Conservation (phyloP, 1,140 invertebrate genomes). For the Hyposmocoma kahamanoa region DNA sequence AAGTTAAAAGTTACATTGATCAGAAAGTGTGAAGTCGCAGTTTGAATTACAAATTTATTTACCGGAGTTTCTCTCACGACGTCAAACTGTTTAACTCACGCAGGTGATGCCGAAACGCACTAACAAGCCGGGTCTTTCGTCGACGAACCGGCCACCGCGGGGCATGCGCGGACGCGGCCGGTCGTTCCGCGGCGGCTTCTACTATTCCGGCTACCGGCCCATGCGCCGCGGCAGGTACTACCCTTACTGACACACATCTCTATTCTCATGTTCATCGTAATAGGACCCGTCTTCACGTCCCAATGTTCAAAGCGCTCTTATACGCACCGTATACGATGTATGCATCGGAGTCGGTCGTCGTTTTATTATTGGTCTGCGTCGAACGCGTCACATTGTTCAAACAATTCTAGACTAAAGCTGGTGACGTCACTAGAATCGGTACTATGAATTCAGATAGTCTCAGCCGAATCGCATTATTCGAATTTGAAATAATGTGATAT, state of each 20-base stretch:
- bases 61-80: too few relatives aligned
- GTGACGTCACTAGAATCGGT: too few relatives aligned
- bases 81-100: too few relatives aligned
- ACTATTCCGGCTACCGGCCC: constrained; percentile 77
- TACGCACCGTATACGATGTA: not conserved
- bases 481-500: too few relatives aligned
- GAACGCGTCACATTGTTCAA: not conserved
- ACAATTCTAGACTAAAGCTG: too few relatives aligned
- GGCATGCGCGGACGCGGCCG: constrained; percentile 79
- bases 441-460: too few relatives aligned
- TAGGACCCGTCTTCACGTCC: too few relatives aligned
- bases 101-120: constrained; percentile 97
- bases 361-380: not conserved
- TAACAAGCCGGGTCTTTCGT: constrained; percentile 95
- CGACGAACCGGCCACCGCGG: constrained; percentile 92
- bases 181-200: constrained; percentile 74
- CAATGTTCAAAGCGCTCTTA: too few relatives aligned
- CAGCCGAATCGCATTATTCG: too few relatives aligned
- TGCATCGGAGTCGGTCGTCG: not conserved
- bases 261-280: not conserved
- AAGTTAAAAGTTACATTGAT: too few relatives aligned
- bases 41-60: too few relatives aligned
- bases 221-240: constrained; percentile 81
- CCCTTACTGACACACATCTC: constrained; percentile 30
- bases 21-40: too few relatives aligned